Evolutionary conservation across 2,888 invertebrate species (phyloP), one percentile per base, ranked within the genome.

Genomic region (Orchesellides sinensis): DNA sequence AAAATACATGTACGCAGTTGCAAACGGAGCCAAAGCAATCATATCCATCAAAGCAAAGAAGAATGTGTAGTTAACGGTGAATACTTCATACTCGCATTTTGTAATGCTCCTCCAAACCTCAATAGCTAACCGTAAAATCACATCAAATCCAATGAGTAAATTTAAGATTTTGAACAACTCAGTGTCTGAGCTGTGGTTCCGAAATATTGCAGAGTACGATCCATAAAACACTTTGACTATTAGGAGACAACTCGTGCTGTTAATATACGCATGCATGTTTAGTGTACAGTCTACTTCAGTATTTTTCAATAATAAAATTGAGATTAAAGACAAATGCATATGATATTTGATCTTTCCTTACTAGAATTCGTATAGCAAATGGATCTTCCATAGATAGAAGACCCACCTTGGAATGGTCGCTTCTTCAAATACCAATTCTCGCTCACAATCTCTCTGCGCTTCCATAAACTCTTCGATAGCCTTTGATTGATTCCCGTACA

Each of bases 21-120:
- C 12, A 1, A 10, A 32, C 0, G 82, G 82, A n/a, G 70, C 10
- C 6, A 63, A 6, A 4, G 75, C 69, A n/a, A 82, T 8, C 8
- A 63, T 0, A 25, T 82, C 82, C 29, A 59, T 19, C 17, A 82
- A 8, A 12, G 74, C 69, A 0, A 82, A 49, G 19, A 63, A 63
- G 25, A 82, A 82, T 0, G 82, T 75, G 21, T 82, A 82, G 10
- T 82, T 82, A 5, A 82, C 82, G 0, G 75, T 27, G 21, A 82
- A 82, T 0, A 82, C 75, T 47, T 82, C 70, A n/a, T 82, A 82
- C 23, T 69, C 69, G 35, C 75, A 82, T 25, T 70, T 61, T 12
- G 82, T 82, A 27, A 19, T 8, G n/a, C 70, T 63, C 45, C 82
- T 23, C 75, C 75, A 82, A 6, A 65, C 1, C 47, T 82, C 82